A percentile compares a stretch with the other conserved stretches of the same genome.
These are phyloP conservation scores for Gibbula magus DNA, from an alignment of 2,888 invertebrate genomes.

Conservation along the genomic window DNA sequence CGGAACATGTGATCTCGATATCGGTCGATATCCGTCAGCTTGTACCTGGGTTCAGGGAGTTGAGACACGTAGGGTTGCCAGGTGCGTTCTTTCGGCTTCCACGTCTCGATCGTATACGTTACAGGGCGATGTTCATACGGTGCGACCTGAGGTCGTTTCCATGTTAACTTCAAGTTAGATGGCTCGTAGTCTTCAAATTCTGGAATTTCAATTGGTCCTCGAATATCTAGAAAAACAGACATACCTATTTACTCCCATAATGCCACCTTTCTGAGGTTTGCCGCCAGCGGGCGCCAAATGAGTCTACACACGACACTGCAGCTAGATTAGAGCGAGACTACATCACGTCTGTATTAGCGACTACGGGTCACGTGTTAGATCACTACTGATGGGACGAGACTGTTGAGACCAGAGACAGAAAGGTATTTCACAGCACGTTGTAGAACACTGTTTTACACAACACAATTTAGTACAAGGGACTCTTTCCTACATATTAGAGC, in stretches of 20 bases:
- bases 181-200: conserved; percentile 64
- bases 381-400: too few species aligned
- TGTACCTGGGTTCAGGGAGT: conserved; percentile 63
- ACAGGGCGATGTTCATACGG: conserved; percentile 50
- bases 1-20: conserved; percentile 96
- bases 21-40: conserved; percentile 82
- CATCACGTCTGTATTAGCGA: too few species aligned
- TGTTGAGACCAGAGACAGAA: too few species aligned
- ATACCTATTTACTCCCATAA: conserved; percentile 1
- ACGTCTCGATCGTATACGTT: conserved; percentile 62
- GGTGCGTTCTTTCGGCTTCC: conserved; percentile 57
- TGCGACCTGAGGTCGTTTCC: conserved; percentile 53
- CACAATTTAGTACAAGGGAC: too few species aligned
- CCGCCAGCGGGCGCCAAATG: not conserved
- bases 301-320: too few species aligned
- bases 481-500: too few species aligned
- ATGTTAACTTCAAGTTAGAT: conserved; percentile 57
- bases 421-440: too few species aligned
- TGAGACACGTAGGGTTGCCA: conserved; percentile 63
- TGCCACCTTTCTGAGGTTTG: not conserved
- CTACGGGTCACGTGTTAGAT: too few species aligned
- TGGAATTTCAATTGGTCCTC: conserved; percentile 62
- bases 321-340: too few species aligned
- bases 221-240: conserved; percentile 46
- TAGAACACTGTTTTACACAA: too few species aligned